phyloP scores from a whole-genome alignment of 2,888 invertebrate genomes.

The Euzetes globulus region DNA sequence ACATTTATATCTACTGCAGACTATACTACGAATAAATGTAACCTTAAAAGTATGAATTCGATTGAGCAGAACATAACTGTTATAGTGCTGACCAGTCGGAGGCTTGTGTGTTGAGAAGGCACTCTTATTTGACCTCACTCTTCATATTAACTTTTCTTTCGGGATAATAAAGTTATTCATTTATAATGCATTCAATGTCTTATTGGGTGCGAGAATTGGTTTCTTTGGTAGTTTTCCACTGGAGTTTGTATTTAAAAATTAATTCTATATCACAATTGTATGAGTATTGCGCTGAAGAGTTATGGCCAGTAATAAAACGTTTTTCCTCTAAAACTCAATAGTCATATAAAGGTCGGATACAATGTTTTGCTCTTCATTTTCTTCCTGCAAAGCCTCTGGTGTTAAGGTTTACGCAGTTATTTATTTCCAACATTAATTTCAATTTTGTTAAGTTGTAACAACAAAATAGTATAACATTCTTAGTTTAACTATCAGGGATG shows the following conservation, averaged over 20 bases:
- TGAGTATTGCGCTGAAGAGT: neutral
- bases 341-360: neutral
- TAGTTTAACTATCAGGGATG: neutral
- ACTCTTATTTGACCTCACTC: too few species aligned
- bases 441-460: neutral
- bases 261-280: neutral
- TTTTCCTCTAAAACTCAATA: neutral
- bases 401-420: neutral
- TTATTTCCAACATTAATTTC: constrained; percentile 19
- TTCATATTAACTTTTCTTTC: neutral
- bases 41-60: constrained; percentile 3
- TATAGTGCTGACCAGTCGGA: too few species aligned
- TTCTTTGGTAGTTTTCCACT: neutral
- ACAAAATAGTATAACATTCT: neutral
- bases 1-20: constrained; percentile 23
- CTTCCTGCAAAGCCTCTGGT: neutral
- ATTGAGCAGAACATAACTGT: neutral
- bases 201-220: neutral
- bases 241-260: neutral
- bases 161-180: neutral
- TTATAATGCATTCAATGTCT: neutral
- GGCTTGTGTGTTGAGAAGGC: too few species aligned
- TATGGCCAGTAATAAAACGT: neutral
- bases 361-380: neutral
- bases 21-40: neutral